Evolutionary conservation across 2,113 vertebrate species (phyloP), one percentile per base, ranked within the genome.

Genomic region (Accipiter virgatus): DNA sequence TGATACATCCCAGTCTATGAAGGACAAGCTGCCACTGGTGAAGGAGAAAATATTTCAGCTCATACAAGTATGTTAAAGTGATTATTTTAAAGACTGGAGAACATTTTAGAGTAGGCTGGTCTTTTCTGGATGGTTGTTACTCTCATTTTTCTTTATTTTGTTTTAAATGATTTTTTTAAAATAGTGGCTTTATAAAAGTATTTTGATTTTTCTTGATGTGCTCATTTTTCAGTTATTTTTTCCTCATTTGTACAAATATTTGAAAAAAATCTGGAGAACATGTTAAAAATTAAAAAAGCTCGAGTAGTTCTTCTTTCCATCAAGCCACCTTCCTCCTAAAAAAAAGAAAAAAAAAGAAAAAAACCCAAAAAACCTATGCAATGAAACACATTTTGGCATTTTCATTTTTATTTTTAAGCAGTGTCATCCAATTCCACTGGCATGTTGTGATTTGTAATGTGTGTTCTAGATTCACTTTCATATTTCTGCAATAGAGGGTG

Each of bases 1-100:
- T 67, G 98, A 99, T 93, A 98, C 97, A 8, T 99, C 98, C 63
- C 98, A 97, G 55, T 99, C 98, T n/a, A 98, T 99, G 98, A 98
- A 96, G 53, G 92, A 98, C 55, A 98, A 98, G 73, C 95, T 99
- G 66, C 96, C 98, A 62, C 53, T 98, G 89, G 96, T 99, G 87
- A 99, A 99, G 80, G 93, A 97, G 72, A 99, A 98, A 95, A 86
- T 98, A 93, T 93, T 97, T 92, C 98, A 97, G 72, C 95, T 99
- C 36, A 97, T 98, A 52, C 96, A 98, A 98, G 98, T 99, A 82
- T 71, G 92, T 78, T 11, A 61, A 90, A 78, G 6, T 31, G 19
- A 53, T 50, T 40, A 53, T 22, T 59, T 23, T 48, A n/a, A 25
- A 32, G 36, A 22, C 6, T 38, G n/a, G 77, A 48, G 40, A 85